phyloP scores from a whole-genome alignment of 2,888 invertebrate genomes.

The Axea sp. region DNA sequence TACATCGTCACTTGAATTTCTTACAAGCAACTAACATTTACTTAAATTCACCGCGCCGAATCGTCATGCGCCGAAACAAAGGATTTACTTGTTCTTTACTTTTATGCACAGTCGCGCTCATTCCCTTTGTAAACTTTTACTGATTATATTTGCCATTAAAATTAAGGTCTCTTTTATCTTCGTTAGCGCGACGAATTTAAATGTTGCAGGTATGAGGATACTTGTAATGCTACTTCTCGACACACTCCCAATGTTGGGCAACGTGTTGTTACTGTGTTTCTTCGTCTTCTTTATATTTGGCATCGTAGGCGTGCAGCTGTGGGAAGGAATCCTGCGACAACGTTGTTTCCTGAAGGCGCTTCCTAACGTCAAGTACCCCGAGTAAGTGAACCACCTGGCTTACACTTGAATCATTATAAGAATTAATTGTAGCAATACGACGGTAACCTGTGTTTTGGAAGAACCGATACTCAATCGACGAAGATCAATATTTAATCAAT shows the following conservation, averaged over 20 bases:
- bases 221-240: conserved; percentile 98
- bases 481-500: conserved; percentile 7
- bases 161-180: conserved; percentile 22
- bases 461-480: conserved; percentile 10
- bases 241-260: conserved; percentile 99
- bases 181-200: conserved; percentile 27
- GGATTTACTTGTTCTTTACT: conserved; percentile 7
- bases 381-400: conserved; percentile 83
- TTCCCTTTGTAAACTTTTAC: conserved; percentile 21
- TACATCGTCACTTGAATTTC: too few species aligned
- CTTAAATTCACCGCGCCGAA: too few species aligned
- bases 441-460: conserved; percentile 23
- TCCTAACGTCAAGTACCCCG: conserved; percentile 85
- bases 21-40: too few species aligned
- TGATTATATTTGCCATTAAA: conserved; percentile 23
- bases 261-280: conserved; percentile 98
- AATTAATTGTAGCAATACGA: conserved; percentile 44
- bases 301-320: conserved; percentile 99
- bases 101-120: conserved; percentile 4
- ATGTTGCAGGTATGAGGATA: conserved; percentile 94
- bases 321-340: conserved; percentile 98
- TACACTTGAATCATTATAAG: conserved; percentile 35
- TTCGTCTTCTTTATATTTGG: conserved; percentile 99
- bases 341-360: conserved; percentile 92
- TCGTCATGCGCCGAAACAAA: too few species aligned